Conservation (phyloP, 2,113 vertebrate genomes). For the Pollachius pollachius region DNA sequence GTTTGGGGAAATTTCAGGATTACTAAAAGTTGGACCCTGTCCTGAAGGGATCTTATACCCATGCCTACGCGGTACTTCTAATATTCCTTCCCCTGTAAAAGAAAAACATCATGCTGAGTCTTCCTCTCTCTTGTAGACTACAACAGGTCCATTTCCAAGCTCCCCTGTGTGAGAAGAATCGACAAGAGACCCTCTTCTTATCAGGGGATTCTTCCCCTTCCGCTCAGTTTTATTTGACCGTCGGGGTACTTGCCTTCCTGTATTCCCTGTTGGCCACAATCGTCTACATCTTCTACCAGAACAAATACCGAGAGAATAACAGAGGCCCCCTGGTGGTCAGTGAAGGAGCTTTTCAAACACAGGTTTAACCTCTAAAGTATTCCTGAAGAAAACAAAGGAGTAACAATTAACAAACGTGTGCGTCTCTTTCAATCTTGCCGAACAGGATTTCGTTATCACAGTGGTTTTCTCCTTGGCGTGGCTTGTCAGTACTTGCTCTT, state of each 20-base stretch:
- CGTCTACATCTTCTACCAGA: slow-evolving; percentile 98
- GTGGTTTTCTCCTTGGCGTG: slow-evolving; percentile 91
- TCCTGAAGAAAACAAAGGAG: not conserved
- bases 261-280: slow-evolving; percentile 93
- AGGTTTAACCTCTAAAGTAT: not conserved
- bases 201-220: slow-evolving; percentile 88
- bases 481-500: slow-evolving; percentile 91
- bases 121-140: slow-evolving; percentile 74
- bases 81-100: not conserved
- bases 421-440: slow-evolving; percentile 13
- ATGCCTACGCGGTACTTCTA: too few species aligned
- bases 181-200: slow-evolving; percentile 83
- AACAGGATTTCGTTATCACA: slow-evolving; percentile 93
- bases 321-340: slow-evolving; percentile 94
- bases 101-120: slow-evolving; percentile 6
- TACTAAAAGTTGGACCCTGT: too few species aligned
- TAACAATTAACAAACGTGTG: not conserved
- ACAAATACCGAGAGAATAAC: slow-evolving; percentile 97
- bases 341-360: slow-evolving; percentile 31
- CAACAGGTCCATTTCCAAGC: slow-evolving; percentile 91
- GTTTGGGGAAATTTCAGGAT: too few species aligned
- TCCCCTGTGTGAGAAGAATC: slow-evolving; percentile 85
- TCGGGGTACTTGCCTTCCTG: slow-evolving; percentile 93
- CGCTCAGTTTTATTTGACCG: slow-evolving; percentile 89
- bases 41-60: too few species aligned